These are phyloP conservation scores for Propithecus deckenii DNA, from an alignment of 2,797 vertebrate genomes.

Conservation along the genomic window DNA sequence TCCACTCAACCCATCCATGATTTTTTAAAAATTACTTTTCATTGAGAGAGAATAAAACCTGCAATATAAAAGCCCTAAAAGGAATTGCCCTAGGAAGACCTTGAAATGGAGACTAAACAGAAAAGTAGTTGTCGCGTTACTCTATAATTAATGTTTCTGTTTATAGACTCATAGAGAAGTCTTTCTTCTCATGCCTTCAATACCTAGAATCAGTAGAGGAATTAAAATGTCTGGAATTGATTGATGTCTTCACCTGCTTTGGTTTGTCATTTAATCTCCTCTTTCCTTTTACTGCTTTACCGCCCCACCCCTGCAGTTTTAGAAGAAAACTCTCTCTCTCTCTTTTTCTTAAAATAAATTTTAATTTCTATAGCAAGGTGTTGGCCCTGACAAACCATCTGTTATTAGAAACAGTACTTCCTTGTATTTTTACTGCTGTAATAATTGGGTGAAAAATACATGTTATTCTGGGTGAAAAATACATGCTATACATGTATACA, in stretches of 20 bases:
- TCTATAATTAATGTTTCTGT: background rate
- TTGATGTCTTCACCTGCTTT: background rate
- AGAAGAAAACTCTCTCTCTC: background rate
- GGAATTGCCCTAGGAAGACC: background rate
- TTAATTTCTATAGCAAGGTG: background rate
- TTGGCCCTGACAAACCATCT: background rate
- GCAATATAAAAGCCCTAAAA: background rate
- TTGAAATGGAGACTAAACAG: background rate
- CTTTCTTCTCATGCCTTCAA: background rate
- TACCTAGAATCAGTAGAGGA: background rate
- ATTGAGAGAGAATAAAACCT: background rate
- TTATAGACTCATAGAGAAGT: background rate
- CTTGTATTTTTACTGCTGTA: background rate
- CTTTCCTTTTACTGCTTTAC: background rate
- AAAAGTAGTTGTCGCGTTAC: background rate
- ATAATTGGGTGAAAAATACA: background rate
- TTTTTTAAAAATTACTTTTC: background rate
- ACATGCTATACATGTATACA: background rate
- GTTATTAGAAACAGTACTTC: conserved; percentile 2
- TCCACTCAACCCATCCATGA: background rate
- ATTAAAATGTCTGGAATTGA: background rate
- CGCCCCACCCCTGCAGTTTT: background rate
- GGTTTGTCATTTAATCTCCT: background rate
- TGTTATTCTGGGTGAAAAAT: background rate
- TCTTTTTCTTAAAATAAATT: background rate